phyloP scores from a whole-genome alignment of 2,888 invertebrate genomes.

The Ophion costatus region DNA sequence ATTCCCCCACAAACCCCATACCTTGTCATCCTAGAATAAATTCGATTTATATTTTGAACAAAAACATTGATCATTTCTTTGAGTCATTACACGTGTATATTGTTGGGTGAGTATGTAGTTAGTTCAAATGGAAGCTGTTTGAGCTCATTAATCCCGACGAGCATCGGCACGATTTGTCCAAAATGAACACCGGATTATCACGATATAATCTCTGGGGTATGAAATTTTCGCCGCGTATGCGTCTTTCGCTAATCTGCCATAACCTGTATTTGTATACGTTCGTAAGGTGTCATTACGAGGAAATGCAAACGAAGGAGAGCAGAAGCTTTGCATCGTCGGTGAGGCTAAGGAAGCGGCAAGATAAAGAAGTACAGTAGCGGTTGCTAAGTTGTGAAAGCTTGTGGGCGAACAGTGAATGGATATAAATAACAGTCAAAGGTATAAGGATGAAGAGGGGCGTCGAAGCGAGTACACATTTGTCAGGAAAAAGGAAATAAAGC shows the following conservation, averaged over 20 bases:
- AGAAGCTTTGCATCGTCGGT: neutral
- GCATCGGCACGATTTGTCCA: conserved; percentile 9
- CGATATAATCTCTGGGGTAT: conserved; percentile 39
- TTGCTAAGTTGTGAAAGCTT: too few species aligned
- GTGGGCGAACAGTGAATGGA: conserved; percentile 4
- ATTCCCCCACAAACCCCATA: too few species aligned
- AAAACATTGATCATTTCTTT: too few species aligned
- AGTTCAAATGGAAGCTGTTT: neutral
- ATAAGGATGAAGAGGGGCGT: conserved; percentile 13
- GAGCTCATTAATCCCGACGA: conserved; percentile 29
- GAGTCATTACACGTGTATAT: too few species aligned
- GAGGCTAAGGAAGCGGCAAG: neutral
- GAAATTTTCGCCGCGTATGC: conserved; percentile 16
- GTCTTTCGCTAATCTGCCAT: conserved; percentile 28
- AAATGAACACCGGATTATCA: conserved; percentile 27
- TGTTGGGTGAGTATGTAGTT: neutral
- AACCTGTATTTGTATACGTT: neutral
- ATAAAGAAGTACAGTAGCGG: too few species aligned
- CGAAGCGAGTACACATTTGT: conserved; percentile 58
- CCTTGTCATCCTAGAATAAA: too few species aligned
- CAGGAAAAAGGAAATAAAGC: conserved; percentile 32
- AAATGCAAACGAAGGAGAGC: neutral
- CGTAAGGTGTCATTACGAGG: neutral
- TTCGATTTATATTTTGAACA: too few species aligned
- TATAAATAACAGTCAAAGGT: conserved; percentile 39